Percentiles rank a stretch among this genome's conserved stretches.
Evolutionary conservation across 1,140 invertebrate species (phyloP).

Genomic region (Pseudomyrmex cubaensis): DNA sequence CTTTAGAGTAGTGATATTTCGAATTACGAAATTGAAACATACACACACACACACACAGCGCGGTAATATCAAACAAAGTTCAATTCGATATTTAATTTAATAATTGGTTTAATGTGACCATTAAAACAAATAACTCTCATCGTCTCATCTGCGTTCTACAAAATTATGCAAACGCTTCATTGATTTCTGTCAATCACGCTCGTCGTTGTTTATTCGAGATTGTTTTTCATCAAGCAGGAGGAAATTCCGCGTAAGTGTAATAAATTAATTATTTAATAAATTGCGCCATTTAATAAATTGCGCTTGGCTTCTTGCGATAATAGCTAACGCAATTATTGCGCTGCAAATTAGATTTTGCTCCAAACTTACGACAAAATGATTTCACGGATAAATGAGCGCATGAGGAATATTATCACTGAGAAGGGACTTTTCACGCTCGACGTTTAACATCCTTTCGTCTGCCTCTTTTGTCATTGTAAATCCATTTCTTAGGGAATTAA

Average conservation of each 20-base stretch:
- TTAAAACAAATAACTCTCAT: slow-evolving; percentile 13
- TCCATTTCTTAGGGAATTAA: slow-evolving; percentile 45
- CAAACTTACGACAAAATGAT: not conserved
- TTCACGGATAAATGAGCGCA: not conserved
- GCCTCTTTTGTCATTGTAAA: slow-evolving; percentile 37
- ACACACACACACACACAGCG: too few relatives aligned
- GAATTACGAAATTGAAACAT: not conserved
- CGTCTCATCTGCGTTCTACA: not conserved
- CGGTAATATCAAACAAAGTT: not conserved
- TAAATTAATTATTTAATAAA: slow-evolving; percentile 27
- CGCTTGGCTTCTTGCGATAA: slow-evolving; percentile 7
- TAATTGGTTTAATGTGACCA: slow-evolving; percentile 11
- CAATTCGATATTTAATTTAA: not conserved
- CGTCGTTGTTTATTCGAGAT: slow-evolving; percentile 8
- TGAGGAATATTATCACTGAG: not conserved
- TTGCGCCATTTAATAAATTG: not conserved
- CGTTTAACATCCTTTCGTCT: not conserved
- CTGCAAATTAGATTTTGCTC: slow-evolving; percentile 32
- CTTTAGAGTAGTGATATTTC: not conserved
- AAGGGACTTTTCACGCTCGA: not conserved
- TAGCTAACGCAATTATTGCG: slow-evolving; percentile 5
- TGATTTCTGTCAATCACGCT: slow-evolving; percentile 40
- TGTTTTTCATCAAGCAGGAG: slow-evolving; percentile 5
- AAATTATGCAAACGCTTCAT: not conserved
- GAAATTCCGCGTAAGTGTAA: not conserved